These are phyloP conservation scores for Diprion similis DNA, from an alignment of 1,140 invertebrate species.

Conservation along the genomic window DNA sequence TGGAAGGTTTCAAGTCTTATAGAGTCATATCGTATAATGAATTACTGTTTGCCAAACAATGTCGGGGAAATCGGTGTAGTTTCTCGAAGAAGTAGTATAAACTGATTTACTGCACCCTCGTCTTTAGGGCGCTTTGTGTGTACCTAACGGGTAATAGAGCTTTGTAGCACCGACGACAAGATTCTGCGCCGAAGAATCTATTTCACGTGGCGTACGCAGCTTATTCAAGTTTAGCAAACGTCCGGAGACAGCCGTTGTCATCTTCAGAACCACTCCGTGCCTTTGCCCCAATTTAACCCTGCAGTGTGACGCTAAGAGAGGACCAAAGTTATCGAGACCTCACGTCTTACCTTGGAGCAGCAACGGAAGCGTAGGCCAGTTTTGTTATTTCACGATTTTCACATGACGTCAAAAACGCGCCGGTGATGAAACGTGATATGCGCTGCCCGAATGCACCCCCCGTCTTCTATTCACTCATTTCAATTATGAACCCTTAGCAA, in stretches of 20 bases:
- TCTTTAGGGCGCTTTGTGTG: background rate
- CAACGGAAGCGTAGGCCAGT: too few species aligned
- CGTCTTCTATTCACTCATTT: too few species aligned
- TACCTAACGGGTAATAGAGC: background rate
- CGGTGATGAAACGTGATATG: too few species aligned
- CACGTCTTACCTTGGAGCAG: too few species aligned
- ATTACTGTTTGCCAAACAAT: constrained; percentile 49
- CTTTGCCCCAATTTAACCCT: background rate
- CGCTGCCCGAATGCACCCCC: too few species aligned
- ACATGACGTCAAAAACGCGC: too few species aligned
- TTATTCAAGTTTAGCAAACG: background rate
- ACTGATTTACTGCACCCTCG: constrained; percentile 37
- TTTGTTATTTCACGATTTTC: too few species aligned
- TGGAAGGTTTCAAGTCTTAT: constrained; percentile 34
- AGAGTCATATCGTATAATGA: constrained; percentile 44
- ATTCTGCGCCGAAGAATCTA: background rate
- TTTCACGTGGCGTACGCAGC: background rate
- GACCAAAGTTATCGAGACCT: background rate
- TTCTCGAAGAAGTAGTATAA: constrained; percentile 30
- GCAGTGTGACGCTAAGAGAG: background rate
- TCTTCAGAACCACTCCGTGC: background rate
- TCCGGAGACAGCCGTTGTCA: constrained; percentile 4
- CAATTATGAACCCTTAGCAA: too few species aligned
- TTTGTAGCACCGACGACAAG: background rate
- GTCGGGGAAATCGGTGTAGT: constrained; percentile 26